Conservation (phyloP, 1,140 invertebrate genomes). For the Homalodisca vitripennis region DNA sequence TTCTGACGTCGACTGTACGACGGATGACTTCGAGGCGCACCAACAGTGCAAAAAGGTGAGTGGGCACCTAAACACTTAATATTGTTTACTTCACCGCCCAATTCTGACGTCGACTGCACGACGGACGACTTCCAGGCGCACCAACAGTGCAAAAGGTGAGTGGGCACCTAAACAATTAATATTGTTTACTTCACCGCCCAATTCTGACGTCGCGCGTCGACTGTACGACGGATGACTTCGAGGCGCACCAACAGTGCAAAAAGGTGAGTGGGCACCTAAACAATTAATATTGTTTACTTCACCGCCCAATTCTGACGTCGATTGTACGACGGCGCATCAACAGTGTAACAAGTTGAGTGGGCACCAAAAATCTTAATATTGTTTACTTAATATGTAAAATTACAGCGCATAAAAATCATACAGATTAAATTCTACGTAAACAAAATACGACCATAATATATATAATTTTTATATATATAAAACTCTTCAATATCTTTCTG, state of each 20-base stretch:
- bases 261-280: no score
- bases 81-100: constrained; percentile 51
- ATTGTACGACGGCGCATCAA: constrained; percentile 59
- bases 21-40: constrained; percentile 65
- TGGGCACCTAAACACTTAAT: no score
- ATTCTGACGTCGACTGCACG: constrained; percentile 54
- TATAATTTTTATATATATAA: no score
- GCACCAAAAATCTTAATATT: no score
- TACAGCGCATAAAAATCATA: no score
- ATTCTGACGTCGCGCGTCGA: constrained; percentile 54
- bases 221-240: constrained; percentile 59
- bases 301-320: constrained; percentile 51
- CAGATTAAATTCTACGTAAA: no score
- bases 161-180: no score
- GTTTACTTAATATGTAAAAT: no score
- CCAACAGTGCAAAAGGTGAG: constrained; percentile 60
- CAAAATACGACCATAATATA: no score
- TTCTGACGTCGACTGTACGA: constrained; percentile 54
- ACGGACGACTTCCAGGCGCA: constrained; percentile 65
- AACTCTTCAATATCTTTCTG: no score
- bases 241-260: constrained; percentile 64
- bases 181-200: constrained; percentile 51
- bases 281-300: no score
- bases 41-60: constrained; percentile 60
- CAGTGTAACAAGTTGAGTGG: constrained; percentile 58